Conservation (phyloP, 2,888 invertebrate species). For the Apoda limacodes region DNA sequence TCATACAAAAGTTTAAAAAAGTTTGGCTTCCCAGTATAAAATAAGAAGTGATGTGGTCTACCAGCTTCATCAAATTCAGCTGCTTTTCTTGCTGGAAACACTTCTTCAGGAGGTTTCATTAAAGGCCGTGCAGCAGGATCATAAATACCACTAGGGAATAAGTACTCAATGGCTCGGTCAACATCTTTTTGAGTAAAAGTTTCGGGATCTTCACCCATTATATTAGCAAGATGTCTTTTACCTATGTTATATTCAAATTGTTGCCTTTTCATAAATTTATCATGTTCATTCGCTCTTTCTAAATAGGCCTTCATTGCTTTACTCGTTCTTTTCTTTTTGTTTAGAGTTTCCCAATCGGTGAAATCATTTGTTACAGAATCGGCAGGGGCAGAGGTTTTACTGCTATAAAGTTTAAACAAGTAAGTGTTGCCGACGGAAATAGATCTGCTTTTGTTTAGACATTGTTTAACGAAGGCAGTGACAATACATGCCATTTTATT, state of each 20-base stretch:
- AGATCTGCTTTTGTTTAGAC: no score
- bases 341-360: conserved; percentile 55
- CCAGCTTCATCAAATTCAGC: conserved; percentile 94
- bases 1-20: conserved; percentile 88
- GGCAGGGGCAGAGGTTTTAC: conserved; percentile 23
- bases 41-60: conserved; percentile 89
- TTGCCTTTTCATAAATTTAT: conserved; percentile 85
- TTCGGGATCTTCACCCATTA: conserved; percentile 97
- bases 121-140: conserved; percentile 87
- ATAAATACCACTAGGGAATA: conserved; percentile 95
- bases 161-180: conserved; percentile 88
- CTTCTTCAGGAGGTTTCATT: conserved; percentile 90
- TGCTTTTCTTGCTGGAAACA: conserved; percentile 86
- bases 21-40: conserved; percentile 91
- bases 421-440: background rate
- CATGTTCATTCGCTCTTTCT: conserved; percentile 83
- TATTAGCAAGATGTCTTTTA: conserved; percentile 95
- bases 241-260: conserved; percentile 89
- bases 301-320: conserved; percentile 93
- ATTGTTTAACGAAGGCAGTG: no score
- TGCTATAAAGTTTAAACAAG: conserved; percentile 17
- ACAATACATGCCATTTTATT: no score
- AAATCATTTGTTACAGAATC: conserved; percentile 34
- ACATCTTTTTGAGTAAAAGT: conserved; percentile 89
- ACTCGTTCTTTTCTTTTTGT: conserved; percentile 75